Conservation (phyloP, 1,140 invertebrate genomes). For the Oncopodura yosiiana region DNA sequence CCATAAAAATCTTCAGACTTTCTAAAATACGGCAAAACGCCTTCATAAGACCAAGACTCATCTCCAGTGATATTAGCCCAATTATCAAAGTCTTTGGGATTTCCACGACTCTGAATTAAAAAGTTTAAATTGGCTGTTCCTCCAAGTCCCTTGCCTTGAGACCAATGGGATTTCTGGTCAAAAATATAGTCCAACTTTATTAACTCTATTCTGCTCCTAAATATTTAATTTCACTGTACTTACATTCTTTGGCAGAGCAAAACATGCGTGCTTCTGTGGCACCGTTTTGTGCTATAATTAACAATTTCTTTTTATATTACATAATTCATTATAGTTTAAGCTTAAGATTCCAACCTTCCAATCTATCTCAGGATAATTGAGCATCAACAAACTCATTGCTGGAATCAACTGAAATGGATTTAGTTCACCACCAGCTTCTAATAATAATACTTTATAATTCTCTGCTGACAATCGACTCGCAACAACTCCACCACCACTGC, state of each 20-base stretch:
- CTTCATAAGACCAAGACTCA: constrained; percentile 48
- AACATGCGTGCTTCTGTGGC: constrained; percentile 20
- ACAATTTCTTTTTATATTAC: too few relatives aligned
- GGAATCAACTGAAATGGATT: constrained; percentile 24
- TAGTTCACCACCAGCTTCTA: constrained; percentile 44
- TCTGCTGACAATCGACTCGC: constrained; percentile 41
- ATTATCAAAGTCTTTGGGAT: constrained; percentile 52
- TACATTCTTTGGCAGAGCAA: constrained; percentile 16
- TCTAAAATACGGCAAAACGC: constrained; percentile 67
- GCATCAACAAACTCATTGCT: constrained; percentile 20
- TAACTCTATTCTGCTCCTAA: not conserved
- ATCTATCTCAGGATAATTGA: constrained; percentile 20
- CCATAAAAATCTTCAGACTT: constrained; percentile 59
- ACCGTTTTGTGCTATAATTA: constrained; percentile 21
- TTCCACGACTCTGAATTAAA: constrained; percentile 55
- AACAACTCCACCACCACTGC: constrained; percentile 41
- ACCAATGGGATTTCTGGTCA: constrained; percentile 37
- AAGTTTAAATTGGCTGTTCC: constrained; percentile 54
- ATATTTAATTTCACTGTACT: not conserved
- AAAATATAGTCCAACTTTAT: not conserved
- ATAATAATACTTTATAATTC: constrained; percentile 40
- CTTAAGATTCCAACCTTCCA: too few relatives aligned
- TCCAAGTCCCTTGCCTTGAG: constrained; percentile 46
- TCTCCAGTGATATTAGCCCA: constrained; percentile 47
- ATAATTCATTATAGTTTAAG: too few relatives aligned